phyloP scores from a whole-genome alignment of 2,888 invertebrate genomes.

The Aproaerema taeniolella region DNA sequence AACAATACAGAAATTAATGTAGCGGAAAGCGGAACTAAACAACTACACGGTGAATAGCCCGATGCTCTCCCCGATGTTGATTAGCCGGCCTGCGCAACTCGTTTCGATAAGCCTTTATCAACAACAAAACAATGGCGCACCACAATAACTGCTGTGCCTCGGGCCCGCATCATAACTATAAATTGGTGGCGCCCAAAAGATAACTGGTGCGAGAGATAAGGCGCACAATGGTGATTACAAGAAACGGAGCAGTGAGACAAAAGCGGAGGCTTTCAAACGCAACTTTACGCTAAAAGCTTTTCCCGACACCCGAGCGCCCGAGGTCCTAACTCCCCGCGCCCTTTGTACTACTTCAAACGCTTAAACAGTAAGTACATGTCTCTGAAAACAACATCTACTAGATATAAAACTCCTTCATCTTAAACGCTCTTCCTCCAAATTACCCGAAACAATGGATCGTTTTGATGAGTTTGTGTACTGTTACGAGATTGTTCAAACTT shows the following conservation, averaged over 20 bases:
- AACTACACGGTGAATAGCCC: no score
- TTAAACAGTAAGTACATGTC: conserved; percentile 40
- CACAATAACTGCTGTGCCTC: conserved; percentile 36
- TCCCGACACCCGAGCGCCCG: conserved; percentile 27
- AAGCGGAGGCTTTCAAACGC: conserved; percentile 31
- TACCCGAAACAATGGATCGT: conserved; percentile 43
- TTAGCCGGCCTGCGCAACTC: no score
- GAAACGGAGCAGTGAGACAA: conserved; percentile 44
- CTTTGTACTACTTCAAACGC: conserved; percentile 50
- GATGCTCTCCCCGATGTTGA: conserved; percentile 3
- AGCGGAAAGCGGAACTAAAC: conserved; percentile 6
- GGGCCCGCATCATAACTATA: conserved; percentile 49
- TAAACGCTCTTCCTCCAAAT: conserved; percentile 48
- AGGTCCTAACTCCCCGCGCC: conserved; percentile 26
- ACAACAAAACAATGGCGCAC: conserved; percentile 36
- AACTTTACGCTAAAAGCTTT: conserved; percentile 47
- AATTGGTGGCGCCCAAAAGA: conserved; percentile 39
- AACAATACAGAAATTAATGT: conserved; percentile 11
- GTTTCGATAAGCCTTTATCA: conserved; percentile 40
- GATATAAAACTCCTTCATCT: conserved; percentile 48
- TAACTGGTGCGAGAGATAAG: conserved; percentile 43
- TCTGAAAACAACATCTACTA: conserved; percentile 38
- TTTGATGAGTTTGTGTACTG: conserved; percentile 41
- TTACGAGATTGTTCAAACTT: conserved; percentile 34
- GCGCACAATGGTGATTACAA: conserved; percentile 47